Evolutionary conservation across 2,113 vertebrate genomes (phyloP).

Genomic region (Pterocles gutturalis): DNA sequence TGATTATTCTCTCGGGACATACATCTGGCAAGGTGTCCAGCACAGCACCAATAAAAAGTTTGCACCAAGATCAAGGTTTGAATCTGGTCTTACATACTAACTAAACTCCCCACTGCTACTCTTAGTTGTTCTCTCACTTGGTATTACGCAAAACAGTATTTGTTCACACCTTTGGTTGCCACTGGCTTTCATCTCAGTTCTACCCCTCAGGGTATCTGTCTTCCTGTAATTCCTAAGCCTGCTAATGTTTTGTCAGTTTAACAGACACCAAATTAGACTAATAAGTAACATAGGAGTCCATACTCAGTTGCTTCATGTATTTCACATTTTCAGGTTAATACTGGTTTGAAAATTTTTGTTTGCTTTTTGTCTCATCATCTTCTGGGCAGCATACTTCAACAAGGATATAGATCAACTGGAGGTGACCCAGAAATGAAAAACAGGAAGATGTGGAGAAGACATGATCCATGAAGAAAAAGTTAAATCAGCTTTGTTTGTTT

Average conservation of each 20-base stretch:
- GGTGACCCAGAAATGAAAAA: neutral
- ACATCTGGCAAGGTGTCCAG: neutral
- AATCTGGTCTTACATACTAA: neutral
- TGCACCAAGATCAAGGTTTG: neutral
- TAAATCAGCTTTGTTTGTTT: neutral
- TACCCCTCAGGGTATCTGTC: neutral
- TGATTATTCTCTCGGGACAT: neutral
- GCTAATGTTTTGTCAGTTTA: neutral
- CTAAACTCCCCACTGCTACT: neutral
- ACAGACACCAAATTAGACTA: neutral
- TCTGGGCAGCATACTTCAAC: neutral
- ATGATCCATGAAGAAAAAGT: neutral
- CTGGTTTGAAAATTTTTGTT: neutral
- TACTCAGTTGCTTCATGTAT: neutral
- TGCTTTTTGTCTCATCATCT: neutral
- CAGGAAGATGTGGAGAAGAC: neutral
- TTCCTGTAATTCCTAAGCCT: neutral
- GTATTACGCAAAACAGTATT: neutral
- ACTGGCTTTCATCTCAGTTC: neutral
- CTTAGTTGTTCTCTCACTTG: neutral
- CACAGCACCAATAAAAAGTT: neutral
- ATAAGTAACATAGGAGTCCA: neutral
- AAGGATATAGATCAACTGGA: neutral
- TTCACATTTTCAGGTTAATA: neutral
- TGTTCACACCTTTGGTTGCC: neutral